Conservation (phyloP, 2,888 invertebrate genomes). For the Coelinius sp. region DNA sequence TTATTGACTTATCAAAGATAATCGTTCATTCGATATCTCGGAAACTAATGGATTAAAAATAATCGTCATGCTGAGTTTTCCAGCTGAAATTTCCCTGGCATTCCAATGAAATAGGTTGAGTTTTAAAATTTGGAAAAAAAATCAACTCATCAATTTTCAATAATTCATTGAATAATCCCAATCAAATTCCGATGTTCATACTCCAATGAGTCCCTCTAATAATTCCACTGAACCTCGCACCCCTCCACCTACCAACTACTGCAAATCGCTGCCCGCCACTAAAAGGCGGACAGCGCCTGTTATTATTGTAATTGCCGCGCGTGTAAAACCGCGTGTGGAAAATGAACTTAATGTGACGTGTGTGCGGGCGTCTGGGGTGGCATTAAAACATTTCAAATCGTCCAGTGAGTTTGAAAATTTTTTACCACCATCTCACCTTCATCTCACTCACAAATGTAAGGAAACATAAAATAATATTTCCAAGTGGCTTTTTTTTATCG, state of each 20-base stretch:
- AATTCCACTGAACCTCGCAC: background rate
- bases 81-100: background rate
- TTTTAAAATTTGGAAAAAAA: no score
- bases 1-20: no score
- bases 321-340: constrained; percentile 68
- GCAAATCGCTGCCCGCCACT: constrained; percentile 52
- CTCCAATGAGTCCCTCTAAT: background rate
- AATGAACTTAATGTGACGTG: constrained; percentile 68
- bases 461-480: background rate
- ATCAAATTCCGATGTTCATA: background rate
- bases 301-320: constrained; percentile 70
- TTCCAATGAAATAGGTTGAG: background rate
- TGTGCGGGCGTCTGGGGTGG: constrained; percentile 58
- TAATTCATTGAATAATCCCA: background rate
- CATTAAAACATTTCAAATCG: constrained; percentile 22
- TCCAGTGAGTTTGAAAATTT: background rate
- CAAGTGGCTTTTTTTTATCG: background rate
- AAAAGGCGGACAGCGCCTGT: constrained; percentile 57
- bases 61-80: background rate
- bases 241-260: background rate
- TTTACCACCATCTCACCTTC: background rate
- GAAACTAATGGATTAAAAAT: no score
- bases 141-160: no score
- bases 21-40: no score
- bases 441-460: constrained; percentile 4